Conservation (phyloP, 2,113 vertebrate species). For the Tetrax tetrax region DNA sequence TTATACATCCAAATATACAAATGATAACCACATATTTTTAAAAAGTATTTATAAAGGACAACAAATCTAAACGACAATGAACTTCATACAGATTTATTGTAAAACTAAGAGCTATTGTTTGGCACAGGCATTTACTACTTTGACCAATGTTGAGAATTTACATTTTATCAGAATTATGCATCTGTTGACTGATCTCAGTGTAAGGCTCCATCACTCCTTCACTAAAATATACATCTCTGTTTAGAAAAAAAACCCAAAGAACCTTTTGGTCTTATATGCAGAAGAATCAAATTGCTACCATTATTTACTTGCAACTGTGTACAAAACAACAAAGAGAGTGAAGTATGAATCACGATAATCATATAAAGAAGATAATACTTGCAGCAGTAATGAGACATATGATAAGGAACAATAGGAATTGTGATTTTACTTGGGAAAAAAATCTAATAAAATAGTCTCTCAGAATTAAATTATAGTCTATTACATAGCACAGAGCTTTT, state of each 20-base stretch:
- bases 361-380: slow-evolving; percentile 32
- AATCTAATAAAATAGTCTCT: slow-evolving; percentile 60
- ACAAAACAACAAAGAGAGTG: slow-evolving; percentile 5
- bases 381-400: slow-evolving; percentile 47
- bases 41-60: background rate
- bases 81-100: background rate
- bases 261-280: background rate
- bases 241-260: background rate
- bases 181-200: background rate
- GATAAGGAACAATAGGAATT: slow-evolving; percentile 48
- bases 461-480: slow-evolving; percentile 51
- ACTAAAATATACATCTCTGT: background rate
- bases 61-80: background rate
- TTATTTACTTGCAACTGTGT: slow-evolving; percentile 31
- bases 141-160: background rate
- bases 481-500: slow-evolving; percentile 13
- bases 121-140: background rate
- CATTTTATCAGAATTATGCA: background rate
- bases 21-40: background rate
- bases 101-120: background rate
- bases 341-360: slow-evolving; percentile 51
- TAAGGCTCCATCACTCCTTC: background rate
- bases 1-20: background rate
- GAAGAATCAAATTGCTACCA: slow-evolving; percentile 35
- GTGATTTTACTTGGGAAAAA: slow-evolving; percentile 58